A percentile compares a stretch with the other conserved stretches of the same genome.
Evolutionary conservation across 2,113 vertebrate genomes (phyloP).

Genomic region (Amphilophus citrinellus): DNA sequence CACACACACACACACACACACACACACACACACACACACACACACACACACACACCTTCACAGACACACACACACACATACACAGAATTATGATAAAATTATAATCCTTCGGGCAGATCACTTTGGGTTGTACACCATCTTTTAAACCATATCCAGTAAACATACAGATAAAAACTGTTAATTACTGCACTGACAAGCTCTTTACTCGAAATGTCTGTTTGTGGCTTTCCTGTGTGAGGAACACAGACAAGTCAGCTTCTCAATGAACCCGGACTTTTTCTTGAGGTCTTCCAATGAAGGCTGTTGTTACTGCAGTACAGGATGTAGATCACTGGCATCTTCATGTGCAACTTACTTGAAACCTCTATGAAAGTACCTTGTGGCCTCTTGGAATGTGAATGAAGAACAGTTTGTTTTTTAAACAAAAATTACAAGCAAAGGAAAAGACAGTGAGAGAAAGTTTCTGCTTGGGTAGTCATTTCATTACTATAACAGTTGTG

Average conservation of each 20-base stretch:
- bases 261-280: constrained; percentile 61
- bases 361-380: constrained; percentile 70
- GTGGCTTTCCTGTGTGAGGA: constrained; percentile 70
- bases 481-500: constrained; percentile 6
- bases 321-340: constrained; percentile 45
- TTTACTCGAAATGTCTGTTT: constrained; percentile 58
- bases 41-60: too few species aligned
- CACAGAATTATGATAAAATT: too few species aligned
- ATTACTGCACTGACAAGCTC: constrained; percentile 2
- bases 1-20: too few species aligned
- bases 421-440: not conserved
- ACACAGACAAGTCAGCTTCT: constrained; percentile 6
- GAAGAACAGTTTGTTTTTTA: not conserved
- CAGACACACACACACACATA: too few species aligned
- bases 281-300: constrained; percentile 66
- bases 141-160: not conserved
- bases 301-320: constrained; percentile 44
- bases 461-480: not conserved
- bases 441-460: not conserved
- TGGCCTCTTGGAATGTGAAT: constrained; percentile 49
- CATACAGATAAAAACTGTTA: not conserved
- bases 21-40: too few species aligned
- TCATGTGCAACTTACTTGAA: constrained; percentile 21
- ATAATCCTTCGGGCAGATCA: not conserved
- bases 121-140: not conserved